Percentiles rank a stretch among this genome's conserved stretches.
phyloP scores from a whole-genome alignment of 2,888 invertebrate genomes.

The Nemapogon koenigi region DNA sequence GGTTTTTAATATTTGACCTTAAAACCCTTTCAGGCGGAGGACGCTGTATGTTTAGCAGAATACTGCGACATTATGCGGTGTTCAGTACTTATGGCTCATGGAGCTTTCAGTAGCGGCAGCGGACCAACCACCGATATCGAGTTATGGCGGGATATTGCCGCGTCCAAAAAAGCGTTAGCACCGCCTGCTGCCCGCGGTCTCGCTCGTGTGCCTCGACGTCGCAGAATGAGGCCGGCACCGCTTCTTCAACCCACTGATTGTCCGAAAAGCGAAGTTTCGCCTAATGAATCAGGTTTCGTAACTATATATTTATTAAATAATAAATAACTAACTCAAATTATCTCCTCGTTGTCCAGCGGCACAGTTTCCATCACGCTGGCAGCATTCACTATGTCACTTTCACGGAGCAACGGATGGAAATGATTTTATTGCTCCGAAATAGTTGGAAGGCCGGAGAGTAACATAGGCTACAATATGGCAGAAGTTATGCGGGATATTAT shows the following conservation, averaged over 20 bases:
- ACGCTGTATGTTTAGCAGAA: slow-evolving; percentile 91
- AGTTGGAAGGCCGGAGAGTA: no score
- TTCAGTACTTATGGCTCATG: slow-evolving; percentile 82
- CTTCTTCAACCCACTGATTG: slow-evolving; percentile 29
- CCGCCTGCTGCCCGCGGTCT: slow-evolving; percentile 61
- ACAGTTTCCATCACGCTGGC: no score
- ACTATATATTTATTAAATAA: no score
- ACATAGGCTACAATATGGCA: no score
- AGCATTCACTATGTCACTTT: no score
- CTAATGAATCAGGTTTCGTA: slow-evolving; percentile 27
- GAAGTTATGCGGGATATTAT: no score
- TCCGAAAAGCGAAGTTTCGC: slow-evolving; percentile 33
- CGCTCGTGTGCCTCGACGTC: slow-evolving; percentile 43
- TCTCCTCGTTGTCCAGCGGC: no score
- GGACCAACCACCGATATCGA: slow-evolving; percentile 80
- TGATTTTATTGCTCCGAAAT: no score
- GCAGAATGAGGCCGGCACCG: slow-evolving; percentile 24
- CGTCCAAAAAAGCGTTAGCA: slow-evolving; percentile 69
- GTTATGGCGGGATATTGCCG: slow-evolving; percentile 81
- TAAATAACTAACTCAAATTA: no score
- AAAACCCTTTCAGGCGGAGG: slow-evolving; percentile 84
- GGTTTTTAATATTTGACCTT: no score
- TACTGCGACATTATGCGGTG: slow-evolving; percentile 97
- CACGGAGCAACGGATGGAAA: no score
- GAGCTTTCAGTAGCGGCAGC: slow-evolving; percentile 70